Evolutionary conservation across 2,113 vertebrate species (phyloP), one percentile per base, ranked within the genome.

Genomic region (Carassius carassius): DNA sequence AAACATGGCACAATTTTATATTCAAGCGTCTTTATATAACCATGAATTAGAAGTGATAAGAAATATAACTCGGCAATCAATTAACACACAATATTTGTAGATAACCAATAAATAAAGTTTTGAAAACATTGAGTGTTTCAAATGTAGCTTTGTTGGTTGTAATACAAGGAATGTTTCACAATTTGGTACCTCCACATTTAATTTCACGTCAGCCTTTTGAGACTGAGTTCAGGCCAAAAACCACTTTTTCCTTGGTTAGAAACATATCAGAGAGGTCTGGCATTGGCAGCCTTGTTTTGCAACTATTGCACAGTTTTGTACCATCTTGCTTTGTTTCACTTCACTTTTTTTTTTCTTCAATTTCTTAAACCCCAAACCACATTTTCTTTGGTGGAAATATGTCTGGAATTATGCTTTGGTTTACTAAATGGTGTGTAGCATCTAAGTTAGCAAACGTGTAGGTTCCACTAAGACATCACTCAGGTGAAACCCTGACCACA

Each of bases 401-500:
- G 4, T 51, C 14, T 1, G 49, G 1, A 51, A 14, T 5, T 49
- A 47, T 47, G 72, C 5, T 49, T 49, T 74, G 11, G 13, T 74
- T n/a, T 49, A 74, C 72, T 74, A 74, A 74, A 74, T 0, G 44
- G 21, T 74, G 72, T 23, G 44, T 25, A 47, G n/a, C 44, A 74
- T 74, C 12, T 49, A 44, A 74, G 21, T 75, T 75, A 23, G 72
- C 44, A 49, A 6, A 49, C n/a, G n/a, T 49, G 72, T 49, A 41
- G 13, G 4, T 49, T 74, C 13, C 70, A 47, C 21, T 1, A 49
- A 4, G 72, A 78, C 75, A 56, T 35, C 76, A 78, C 29, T 41
- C 76, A 78, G 76, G 72, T 75, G 76, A 60, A 60, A n/a, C 54
- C 19, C 51, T 78, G 58, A 62, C 77, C 77, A 1, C 23, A 47